These are phyloP conservation scores for Galeopsomyia nigrocyanea DNA, from an alignment of 2,888 invertebrate species.

Conservation along the genomic window DNA sequence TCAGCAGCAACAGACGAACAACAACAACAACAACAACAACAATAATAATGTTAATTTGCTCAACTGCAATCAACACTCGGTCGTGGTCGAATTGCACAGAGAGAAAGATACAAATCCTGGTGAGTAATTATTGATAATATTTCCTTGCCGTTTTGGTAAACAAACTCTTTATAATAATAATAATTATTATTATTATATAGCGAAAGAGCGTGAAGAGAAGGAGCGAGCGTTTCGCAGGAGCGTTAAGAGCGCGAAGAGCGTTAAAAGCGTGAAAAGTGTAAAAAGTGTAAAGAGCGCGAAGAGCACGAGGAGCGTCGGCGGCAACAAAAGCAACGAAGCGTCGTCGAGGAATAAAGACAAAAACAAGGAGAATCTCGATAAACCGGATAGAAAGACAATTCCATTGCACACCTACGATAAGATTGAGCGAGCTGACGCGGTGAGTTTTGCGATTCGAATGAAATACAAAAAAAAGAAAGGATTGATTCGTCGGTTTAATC, in stretches of 20 bases:
- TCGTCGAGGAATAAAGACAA: conserved; percentile 51
- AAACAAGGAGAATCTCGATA: conserved; percentile 56
- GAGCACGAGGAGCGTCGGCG: conserved; percentile 36
- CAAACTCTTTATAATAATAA: not conserved
- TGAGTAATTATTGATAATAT: not conserved
- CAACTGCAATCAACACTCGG: conserved; percentile 30
- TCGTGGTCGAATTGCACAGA: conserved; percentile 31
- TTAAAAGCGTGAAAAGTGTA: conserved; percentile 52
- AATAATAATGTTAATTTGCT: not conserved
- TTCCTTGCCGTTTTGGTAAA: not conserved
- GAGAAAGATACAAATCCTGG: conserved; percentile 41
- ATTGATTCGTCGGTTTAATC: not conserved
- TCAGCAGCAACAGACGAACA: conserved; percentile 26
- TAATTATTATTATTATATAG: conserved; percentile 14
- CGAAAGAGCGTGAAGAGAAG: conserved; percentile 46
- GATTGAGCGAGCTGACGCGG: conserved; percentile 51
- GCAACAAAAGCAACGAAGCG: not conserved
- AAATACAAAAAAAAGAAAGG: not conserved
- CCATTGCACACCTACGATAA: conserved; percentile 52
- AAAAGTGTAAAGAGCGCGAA: conserved; percentile 46
- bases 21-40: conserved; percentile 11
- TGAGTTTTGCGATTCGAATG: conserved; percentile 24
- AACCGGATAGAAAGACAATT: conserved; percentile 52
- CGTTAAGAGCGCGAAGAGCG: conserved; percentile 53
- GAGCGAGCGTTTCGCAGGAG: conserved; percentile 57